Base-by-base conservation (phyloP, 2,888 invertebrate genomes). In the Drosophila meridionalis region DNA sequence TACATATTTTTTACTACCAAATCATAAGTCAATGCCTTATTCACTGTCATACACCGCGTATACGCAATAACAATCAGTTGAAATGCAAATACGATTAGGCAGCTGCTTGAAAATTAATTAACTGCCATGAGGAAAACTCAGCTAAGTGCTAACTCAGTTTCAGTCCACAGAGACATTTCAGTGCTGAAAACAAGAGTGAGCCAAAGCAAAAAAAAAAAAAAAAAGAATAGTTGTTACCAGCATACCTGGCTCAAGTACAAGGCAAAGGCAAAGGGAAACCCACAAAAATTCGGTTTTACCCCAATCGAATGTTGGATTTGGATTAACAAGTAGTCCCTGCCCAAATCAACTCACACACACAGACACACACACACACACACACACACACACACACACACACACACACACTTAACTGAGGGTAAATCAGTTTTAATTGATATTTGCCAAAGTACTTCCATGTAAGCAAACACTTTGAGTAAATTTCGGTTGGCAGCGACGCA, bases 351-450 rank as follows among this genome's bases (percentile, higher is more conserved):
- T 40, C 57, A 55, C 55, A 65, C 38, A 45, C 55, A 50, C 20
- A 50, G 3, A 12, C 14, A 4, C 42, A 43, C 42, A 14, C n/a
- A 2, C 40, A 2, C 40, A 42, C 32, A 43, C 26, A 47, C 28
- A 36, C 28, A 34, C 14, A 28, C 59, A 45, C 53, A 68, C 34
- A 42, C 45, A 48, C 28, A 47, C n/a, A 45, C 30, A 38, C 30
- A 50, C 12, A 34, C 6, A 56, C n/a, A 42, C 9, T 32, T 30
- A 55, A 62, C 71, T 69, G 59, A 45, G 76, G 65, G 87, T 78
- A 83, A 89, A 88, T 78, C 87, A 83, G 87, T 87, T 87, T 87
- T 87, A 87, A 87, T 87, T 87, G 87, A 87, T 87, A 87, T 87
- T 87, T 87, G 77, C 87, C 88, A 87, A 87, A 89, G 87, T 87